Evolutionary conservation across 2,888 invertebrate species (phyloP).

Genomic region (Amorpha juglandis): DNA sequence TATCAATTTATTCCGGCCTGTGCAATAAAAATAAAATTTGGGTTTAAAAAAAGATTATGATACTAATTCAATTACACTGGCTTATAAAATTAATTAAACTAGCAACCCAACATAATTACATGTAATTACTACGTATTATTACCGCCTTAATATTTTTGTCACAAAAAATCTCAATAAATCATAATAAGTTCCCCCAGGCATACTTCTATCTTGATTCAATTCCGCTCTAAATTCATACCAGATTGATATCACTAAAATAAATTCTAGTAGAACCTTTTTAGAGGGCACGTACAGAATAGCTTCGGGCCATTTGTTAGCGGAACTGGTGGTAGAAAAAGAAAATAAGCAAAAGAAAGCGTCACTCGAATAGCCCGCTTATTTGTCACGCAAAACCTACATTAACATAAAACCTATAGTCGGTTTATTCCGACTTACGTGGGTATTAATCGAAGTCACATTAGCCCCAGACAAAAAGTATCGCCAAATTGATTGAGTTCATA

Average conservation of each 20-base stretch:
- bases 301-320: conserved; percentile 14
- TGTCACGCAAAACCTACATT: conserved; percentile 29
- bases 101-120: background rate
- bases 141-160: background rate
- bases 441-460: conserved; percentile 37
- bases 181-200: background rate
- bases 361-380: conserved; percentile 25
- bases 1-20: no score
- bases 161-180: conserved; percentile 28
- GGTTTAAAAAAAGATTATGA: no score
- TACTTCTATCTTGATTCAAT: conserved; percentile 23
- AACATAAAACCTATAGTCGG: conserved; percentile 29
- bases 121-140: background rate
- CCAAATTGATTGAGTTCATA: conserved; percentile 44
- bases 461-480: conserved; percentile 37
- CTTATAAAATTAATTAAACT: background rate
- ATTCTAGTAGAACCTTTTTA: conserved; percentile 18
- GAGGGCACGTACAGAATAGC: conserved; percentile 17
- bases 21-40: no score
- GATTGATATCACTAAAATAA: conserved; percentile 22
- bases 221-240: conserved; percentile 29
- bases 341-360: conserved; percentile 18
- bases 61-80: background rate
- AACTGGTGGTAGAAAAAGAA: conserved; percentile 20
- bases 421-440: conserved; percentile 29